Evolutionary conservation across 2,113 vertebrate genomes (phyloP), one percentile per base, ranked within the genome.

Genomic region (Hippoglossus stenolepis): DNA sequence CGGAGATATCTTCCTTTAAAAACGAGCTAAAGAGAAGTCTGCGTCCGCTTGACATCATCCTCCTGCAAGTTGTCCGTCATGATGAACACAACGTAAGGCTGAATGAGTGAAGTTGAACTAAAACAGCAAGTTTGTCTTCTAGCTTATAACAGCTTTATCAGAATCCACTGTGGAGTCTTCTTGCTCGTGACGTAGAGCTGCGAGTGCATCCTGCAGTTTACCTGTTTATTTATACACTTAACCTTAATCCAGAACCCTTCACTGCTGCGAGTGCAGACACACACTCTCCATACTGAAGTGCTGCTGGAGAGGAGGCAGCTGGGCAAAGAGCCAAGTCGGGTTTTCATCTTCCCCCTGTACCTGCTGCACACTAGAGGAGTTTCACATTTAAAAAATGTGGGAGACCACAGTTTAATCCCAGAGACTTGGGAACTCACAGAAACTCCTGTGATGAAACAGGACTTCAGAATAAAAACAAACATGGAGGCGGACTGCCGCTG

Each of bases 221-320:
- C 31, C 31, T 31, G 31, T 31, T 83, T 86, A 83, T 86, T 83
- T 83, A 73, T 76, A 76, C 56, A 13, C 40, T 71, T 68, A 84
- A 78, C 81, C 81, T 77, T 76, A 82, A 82, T 79, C 68, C 31
- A 77, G 69, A 63, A 73, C 18, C 73, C 76, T 77, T 80, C 70
- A 77, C 49, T 65, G 77, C 77, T 74, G 70, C 24, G 17, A 74
- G 69, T 40, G 73, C 58, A 56, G 66, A 24, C 66, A 2, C n/a
- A 77, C 24, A 18, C 40, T 3, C 58, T 60, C 65, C 23, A 4
- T 13, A 18, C 63, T 60, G 7, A 59, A 53, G 66, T 20, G 24
- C 60, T 57, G 67, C 70, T 74, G 49, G 43, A 71, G 67, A 54
- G 31, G 45, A 75, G 18, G 47, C 71, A 80, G 59, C 64, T 59